A percentile compares a stretch with the other conserved stretches of the same genome.
These are phyloP conservation scores for Nylanderia fulva DNA, from an alignment of 1,140 invertebrate species.

Conservation along the genomic window DNA sequence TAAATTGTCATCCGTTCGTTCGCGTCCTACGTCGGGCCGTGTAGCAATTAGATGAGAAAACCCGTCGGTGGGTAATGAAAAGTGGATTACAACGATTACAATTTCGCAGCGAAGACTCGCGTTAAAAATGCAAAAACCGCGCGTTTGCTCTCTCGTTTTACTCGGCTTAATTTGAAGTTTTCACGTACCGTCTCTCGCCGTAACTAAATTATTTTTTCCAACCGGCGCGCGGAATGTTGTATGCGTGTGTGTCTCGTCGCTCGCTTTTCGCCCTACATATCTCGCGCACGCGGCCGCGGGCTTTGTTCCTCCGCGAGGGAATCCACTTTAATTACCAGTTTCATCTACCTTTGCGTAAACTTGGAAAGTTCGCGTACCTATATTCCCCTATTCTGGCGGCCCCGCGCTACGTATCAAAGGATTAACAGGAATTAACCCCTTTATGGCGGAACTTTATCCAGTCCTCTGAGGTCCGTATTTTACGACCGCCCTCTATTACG, in stretches of 20 bases:
- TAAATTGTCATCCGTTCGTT: conserved; percentile 27
- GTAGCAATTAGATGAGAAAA: conserved; percentile 56
- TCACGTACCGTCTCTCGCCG: conserved; percentile 48
- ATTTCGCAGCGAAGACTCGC: conserved; percentile 39
- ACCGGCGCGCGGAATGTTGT: conserved; percentile 1
- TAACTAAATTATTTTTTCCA: conserved; percentile 60
- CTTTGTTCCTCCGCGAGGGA: conserved; percentile 60
- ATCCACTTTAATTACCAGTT: conserved; percentile 63
- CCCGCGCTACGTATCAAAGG: conserved; percentile 62
- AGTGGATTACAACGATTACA: conserved; percentile 61
- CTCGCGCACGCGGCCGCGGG: conserved; percentile 20
- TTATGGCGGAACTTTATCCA: conserved; percentile 63
- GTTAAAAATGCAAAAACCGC: conserved; percentile 57
- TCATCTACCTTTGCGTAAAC: conserved; percentile 62
- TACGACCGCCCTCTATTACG: conserved; percentile 39
- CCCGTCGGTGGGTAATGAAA: conserved; percentile 54
- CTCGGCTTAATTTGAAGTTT: conserved; percentile 57
- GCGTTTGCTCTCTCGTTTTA: conserved; percentile 45
- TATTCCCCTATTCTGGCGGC: conserved; percentile 33
- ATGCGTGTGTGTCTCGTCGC: neutral
- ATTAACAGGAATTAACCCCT: conserved; percentile 67
- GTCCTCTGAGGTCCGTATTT: conserved; percentile 62
- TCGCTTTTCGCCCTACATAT: conserved; percentile 48
- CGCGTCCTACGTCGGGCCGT: conserved; percentile 3
- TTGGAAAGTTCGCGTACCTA: conserved; percentile 55